Conservation (phyloP, 2,797 vertebrate species). For the Tragelaphus oryx region DNA sequence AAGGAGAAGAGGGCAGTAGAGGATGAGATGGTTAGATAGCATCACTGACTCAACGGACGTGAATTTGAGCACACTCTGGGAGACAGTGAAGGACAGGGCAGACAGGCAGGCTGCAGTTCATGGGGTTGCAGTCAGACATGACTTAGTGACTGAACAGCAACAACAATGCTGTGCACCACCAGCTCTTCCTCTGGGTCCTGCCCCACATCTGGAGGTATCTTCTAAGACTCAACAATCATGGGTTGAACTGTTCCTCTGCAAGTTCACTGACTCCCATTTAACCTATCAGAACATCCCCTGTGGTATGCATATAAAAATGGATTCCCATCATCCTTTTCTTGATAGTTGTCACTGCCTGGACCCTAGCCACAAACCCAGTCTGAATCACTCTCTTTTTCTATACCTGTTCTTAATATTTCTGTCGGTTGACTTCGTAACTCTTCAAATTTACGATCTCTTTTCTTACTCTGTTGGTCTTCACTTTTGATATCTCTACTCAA, state of each 20-base stretch:
- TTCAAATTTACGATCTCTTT: neutral
- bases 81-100: neutral
- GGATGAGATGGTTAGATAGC: neutral
- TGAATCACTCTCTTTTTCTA: neutral
- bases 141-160: neutral
- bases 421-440: neutral
- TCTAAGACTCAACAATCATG: neutral
- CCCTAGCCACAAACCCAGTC: neutral
- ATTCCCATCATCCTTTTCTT: neutral
- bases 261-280: neutral
- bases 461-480: neutral
- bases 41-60: neutral
- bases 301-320: neutral
- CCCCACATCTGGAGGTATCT: neutral
- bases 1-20: neutral
- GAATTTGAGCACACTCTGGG: neutral
- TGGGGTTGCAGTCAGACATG: neutral
- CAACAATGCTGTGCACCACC: neutral
- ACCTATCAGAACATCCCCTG: neutral
- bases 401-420: neutral
- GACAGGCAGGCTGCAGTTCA: neutral
- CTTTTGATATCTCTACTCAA: neutral
- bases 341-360: neutral
- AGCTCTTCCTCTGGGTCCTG: neutral
- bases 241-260: neutral